Evolutionary conservation across 2,113 vertebrate genomes (phyloP), one percentile per base, ranked within the genome.

Genomic region (Gobio gobio): DNA sequence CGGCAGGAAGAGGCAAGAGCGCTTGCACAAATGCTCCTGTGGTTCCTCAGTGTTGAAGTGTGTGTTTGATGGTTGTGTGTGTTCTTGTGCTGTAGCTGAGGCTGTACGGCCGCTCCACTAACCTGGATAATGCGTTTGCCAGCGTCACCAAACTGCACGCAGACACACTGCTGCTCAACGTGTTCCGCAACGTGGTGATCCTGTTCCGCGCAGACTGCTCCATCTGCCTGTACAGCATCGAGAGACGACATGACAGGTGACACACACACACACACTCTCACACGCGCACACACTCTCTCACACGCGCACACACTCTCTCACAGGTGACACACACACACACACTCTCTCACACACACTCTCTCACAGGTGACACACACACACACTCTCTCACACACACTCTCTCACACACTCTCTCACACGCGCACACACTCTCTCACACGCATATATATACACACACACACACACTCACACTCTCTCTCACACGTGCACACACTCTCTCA

Each of bases 201-300:
- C 86, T 99, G 86, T 99, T 99, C 90, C 94, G 97, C 90, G 96
- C 95, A 1, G 98, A 99, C 93, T 99, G 98, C 91, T 97, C 96
- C 88, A 98, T 99, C 94, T 98, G 97, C 91, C 96, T 99, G 85
- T 99, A 99, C 84, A 97, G 97, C 93, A 95, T 99, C 88, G 97
- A 97, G 92, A 96, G 88, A 90, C 96, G 91, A 85, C 93, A 92
- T 3, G 97, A 98, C 88, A 93, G 97, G 98, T 99, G 89, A 92
- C 95, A 90, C 61, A 29, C 36, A 3, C 63, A 26, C 47, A 26
- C 26, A 76, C 58, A 77, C 58, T 40, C 80, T 75, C 83, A 68
- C 43, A 54, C n/a, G 9, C 45, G 13, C 47, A 49, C 12, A 49
- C n/a, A 20, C 45, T 12, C 45, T 10, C 10, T 12, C 45, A 47